A percentile compares a stretch with the other conserved stretches of the same genome.
Conservation (phyloP, 92 coral and sea anemone species). For the Paragorgia papillata region DNA sequence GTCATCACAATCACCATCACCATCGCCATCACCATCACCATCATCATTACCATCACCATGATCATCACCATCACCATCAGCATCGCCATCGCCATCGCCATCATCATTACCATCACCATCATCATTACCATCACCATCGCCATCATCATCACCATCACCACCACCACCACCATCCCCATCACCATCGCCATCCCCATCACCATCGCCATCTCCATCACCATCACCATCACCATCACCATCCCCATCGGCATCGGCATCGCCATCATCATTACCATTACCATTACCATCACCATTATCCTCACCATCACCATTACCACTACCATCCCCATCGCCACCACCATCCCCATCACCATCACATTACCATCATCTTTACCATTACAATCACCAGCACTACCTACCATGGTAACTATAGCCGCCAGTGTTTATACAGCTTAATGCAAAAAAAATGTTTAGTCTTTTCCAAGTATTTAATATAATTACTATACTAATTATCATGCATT, state of each 20-base stretch:
- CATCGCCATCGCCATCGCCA: too few relatives aligned
- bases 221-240: slow-evolving; percentile 53
- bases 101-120: slow-evolving; percentile 25
- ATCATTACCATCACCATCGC: slow-evolving; percentile 25
- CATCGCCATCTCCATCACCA: too few relatives aligned
- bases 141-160: slow-evolving; percentile 34
- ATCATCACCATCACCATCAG: too few relatives aligned
- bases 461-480: too few relatives aligned
- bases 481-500: too few relatives aligned
- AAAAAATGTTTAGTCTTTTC: too few relatives aligned
- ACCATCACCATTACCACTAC: slow-evolving; percentile 14
- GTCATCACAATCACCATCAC: too few relatives aligned
- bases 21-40: slow-evolving; percentile 24
- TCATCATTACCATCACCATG: slow-evolving; percentile 26
- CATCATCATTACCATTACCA: slow-evolving; percentile 13
- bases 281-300: slow-evolving; percentile 19
- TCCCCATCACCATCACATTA: slow-evolving; percentile 9
- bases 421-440: too few relatives aligned
- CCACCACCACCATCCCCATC: slow-evolving; percentile 4
- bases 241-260: slow-evolving; percentile 15
- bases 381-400: not conserved
- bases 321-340: slow-evolving; percentile 27
- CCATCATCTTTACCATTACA: slow-evolving; percentile 8
- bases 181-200: too few relatives aligned
- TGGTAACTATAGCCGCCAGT: not conserved